Evolutionary conservation across 2,797 vertebrate species (phyloP).

Genomic region (Tiaroga cobitis): DNA sequence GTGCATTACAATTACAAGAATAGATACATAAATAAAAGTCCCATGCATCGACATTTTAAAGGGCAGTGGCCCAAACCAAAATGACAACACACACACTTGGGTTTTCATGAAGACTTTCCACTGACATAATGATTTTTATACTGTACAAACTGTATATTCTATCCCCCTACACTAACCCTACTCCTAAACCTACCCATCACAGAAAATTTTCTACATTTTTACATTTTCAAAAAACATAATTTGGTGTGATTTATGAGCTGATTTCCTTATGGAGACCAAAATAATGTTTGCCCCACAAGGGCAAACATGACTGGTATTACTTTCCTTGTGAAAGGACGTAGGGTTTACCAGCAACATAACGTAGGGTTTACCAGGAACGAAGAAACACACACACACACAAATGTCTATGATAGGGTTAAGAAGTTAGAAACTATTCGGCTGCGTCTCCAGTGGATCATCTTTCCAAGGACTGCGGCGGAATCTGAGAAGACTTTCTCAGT

Average conservation of each 20-base stretch:
- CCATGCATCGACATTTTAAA: not conserved
- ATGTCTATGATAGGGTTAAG: not conserved
- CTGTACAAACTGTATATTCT: not conserved
- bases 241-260: too few species aligned
- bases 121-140: not conserved
- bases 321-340: too few species aligned
- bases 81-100: not conserved
- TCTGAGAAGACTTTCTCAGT: too few species aligned
- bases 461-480: too few species aligned
- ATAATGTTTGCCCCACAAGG: too few species aligned
- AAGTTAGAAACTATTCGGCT: not conserved
- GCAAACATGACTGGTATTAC: too few species aligned
- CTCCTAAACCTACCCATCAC: not conserved
- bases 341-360: too few species aligned
- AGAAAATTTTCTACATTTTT: not conserved
- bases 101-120: not conserved
- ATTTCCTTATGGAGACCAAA: too few species aligned
- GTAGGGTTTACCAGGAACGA: too few species aligned
- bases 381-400: not conserved
- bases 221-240: too few species aligned
- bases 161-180: not conserved
- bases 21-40: not conserved
- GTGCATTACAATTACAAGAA: not conserved
- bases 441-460: too few species aligned
- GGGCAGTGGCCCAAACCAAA: not conserved